These are phyloP conservation scores for Drosophila melanica DNA, from an alignment of 1,140 invertebrate species.

Conservation along the genomic window DNA sequence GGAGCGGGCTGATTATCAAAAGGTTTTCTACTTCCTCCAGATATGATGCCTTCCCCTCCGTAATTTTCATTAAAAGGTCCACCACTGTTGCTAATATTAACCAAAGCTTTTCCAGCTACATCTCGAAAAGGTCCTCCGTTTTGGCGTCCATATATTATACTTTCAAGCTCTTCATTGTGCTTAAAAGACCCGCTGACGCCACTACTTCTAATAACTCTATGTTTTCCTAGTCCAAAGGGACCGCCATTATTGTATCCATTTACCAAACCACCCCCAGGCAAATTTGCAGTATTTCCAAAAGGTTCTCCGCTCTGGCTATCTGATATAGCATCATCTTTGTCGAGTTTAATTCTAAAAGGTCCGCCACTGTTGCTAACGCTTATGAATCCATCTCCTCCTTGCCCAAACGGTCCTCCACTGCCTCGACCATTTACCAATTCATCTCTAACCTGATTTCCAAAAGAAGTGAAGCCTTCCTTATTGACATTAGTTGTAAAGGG, in stretches of 20 bases:
- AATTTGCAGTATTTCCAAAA: constrained; percentile 1
- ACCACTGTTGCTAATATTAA: neutral
- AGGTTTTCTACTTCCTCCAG: too few species aligned
- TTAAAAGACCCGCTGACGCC: constrained; percentile 13
- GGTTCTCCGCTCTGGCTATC: neutral
- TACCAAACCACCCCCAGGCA: neutral
- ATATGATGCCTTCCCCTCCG: neutral
- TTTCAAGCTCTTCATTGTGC: neutral
- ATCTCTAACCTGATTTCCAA: neutral
- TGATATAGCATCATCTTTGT: neutral
- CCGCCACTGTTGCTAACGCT: neutral
- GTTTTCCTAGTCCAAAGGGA: neutral
- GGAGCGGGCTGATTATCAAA: too few species aligned
- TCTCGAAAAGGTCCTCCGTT: neutral
- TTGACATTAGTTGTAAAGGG: neutral
- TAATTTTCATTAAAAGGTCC: neutral
- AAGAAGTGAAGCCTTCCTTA: neutral
- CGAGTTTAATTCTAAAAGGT: neutral
- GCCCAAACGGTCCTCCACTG: constrained; percentile 2
- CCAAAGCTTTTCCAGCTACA: neutral
- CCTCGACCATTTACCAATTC: neutral
- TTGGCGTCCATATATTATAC: neutral
- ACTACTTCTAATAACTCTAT: neutral
- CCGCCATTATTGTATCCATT: neutral
- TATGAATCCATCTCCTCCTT: neutral